A percentile compares a stretch with the other conserved stretches of the same genome.
These are phyloP conservation scores for Brachionus koreanus DNA, from an alignment of 1,140 invertebrate species.

Conservation along the genomic window DNA sequence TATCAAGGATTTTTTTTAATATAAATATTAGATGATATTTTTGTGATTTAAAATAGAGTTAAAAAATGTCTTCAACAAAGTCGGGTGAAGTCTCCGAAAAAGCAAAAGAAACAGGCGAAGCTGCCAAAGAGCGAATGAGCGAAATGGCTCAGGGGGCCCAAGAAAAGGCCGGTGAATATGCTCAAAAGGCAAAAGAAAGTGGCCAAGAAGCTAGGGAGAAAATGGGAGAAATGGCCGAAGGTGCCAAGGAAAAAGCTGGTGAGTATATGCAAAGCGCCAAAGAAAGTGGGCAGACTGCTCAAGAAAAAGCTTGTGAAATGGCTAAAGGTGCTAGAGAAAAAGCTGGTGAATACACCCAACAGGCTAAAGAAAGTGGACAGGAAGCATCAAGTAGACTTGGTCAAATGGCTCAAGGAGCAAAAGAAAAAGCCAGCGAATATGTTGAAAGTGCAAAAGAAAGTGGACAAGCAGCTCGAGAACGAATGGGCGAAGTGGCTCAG, in stretches of 20 bases:
- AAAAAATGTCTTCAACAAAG: neutral
- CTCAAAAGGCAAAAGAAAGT: neutral
- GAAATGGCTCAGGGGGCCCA: neutral
- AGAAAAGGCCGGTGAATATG: neutral
- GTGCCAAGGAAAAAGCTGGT: neutral
- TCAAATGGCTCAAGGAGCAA: neutral
- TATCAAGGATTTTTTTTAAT: neutral
- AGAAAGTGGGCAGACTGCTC: neutral
- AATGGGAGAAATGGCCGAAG: slow-evolving; percentile 3
- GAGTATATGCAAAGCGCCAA: slow-evolving; percentile 9
- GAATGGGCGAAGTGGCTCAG: neutral
- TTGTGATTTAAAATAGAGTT: neutral
- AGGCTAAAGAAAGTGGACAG: neutral
- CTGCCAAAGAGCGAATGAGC: neutral
- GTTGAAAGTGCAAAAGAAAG: neutral
- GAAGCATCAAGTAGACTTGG: neutral
- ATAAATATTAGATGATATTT: neutral
- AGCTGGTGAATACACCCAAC: neutral
- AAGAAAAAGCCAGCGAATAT: neutral
- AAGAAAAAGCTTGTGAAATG: neutral
- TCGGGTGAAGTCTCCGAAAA: neutral
- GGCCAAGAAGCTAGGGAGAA: neutral
- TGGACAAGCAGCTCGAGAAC: neutral
- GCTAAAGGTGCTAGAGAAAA: neutral
- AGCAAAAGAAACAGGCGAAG: neutral